phyloP scores from a whole-genome alignment of 2,888 invertebrate species.

The Temnothorax ravouxi region DNA sequence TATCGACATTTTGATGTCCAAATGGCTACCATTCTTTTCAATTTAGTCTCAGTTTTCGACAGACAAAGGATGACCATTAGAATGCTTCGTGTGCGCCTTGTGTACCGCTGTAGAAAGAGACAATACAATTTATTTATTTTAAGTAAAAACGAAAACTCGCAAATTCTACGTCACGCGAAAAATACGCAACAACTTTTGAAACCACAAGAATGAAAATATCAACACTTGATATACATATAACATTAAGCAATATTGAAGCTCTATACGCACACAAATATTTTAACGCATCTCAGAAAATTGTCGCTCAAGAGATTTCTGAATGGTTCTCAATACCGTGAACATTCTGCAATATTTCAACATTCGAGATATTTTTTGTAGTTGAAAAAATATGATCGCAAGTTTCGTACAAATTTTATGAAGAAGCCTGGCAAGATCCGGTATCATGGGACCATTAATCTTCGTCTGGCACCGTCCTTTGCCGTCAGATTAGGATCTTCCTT shows the following conservation, averaged over 20 bases:
- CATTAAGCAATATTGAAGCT: not conserved
- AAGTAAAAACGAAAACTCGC: not conserved
- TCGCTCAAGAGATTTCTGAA: not conserved
- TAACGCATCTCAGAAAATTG: not conserved
- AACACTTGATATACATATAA: not conserved
- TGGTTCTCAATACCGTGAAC: not conserved
- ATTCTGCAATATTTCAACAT: constrained; percentile 13
- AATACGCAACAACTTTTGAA: not conserved
- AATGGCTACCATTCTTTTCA: constrained; percentile 29
- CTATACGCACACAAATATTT: not conserved
- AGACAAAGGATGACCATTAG: not conserved
- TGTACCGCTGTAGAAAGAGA: not conserved
- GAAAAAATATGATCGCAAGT: constrained; percentile 47
- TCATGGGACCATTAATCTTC: constrained; percentile 68
- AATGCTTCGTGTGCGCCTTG: not conserved
- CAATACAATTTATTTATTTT: not conserved
- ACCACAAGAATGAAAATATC: not conserved
- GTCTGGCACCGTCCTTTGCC: constrained; percentile 57
- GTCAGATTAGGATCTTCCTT: constrained; percentile 65
- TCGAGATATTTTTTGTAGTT: constrained; percentile 1
- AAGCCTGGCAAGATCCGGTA: constrained; percentile 58
- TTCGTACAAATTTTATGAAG: constrained; percentile 64
- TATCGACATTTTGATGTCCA: constrained; percentile 20
- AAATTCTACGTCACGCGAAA: not conserved
- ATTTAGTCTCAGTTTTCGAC: constrained; percentile 30